These are phyloP conservation scores for Chalcosyrphus nemorum DNA, from an alignment of 2,888 invertebrate genomes.

Conservation along the genomic window DNA sequence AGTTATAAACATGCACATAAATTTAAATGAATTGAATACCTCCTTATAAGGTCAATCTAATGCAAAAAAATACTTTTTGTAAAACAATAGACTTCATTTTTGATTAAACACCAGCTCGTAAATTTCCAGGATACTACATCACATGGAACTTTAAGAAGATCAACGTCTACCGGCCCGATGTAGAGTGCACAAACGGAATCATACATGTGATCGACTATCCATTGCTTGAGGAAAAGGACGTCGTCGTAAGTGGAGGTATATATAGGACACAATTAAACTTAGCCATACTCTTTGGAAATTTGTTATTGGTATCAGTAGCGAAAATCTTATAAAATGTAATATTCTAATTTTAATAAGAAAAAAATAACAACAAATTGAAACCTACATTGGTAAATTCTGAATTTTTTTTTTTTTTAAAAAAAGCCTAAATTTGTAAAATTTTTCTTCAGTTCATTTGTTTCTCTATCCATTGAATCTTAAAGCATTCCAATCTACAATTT, in stretches of 20 bases:
- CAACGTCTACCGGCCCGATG: slow-evolving; percentile 93
- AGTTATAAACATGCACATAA: slow-evolving; percentile 29
- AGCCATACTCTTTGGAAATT: slow-evolving; percentile 81
- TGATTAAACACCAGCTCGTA: slow-evolving; percentile 69
- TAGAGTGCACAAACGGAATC: slow-evolving; percentile 97
- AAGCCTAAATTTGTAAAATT: slow-evolving; percentile 10
- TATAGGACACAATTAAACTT: slow-evolving; percentile 80
- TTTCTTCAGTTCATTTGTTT: not conserved
- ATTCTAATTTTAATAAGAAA: slow-evolving; percentile 47
- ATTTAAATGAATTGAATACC: slow-evolving; percentile 7
- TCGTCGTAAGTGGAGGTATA: slow-evolving; percentile 84
- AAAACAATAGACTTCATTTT: slow-evolving; percentile 46
- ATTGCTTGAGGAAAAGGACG: slow-evolving; percentile 91
- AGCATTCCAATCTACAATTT: slow-evolving; percentile 46
- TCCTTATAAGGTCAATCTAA: slow-evolving; percentile 10
- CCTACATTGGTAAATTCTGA: slow-evolving; percentile 42
- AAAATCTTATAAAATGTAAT: slow-evolving; percentile 79
- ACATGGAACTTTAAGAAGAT: slow-evolving; percentile 93
- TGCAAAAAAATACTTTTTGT: slow-evolving; percentile 25
- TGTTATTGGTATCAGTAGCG: slow-evolving; percentile 81
- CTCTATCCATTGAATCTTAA: slow-evolving; percentile 29
- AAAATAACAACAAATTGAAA: slow-evolving; percentile 24
- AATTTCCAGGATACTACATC: slow-evolving; percentile 88
- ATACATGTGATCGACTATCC: slow-evolving; percentile 97
- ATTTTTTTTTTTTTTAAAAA: slow-evolving; percentile 30